Conservation (phyloP, 2,888 invertebrate genomes). For the Polyploca ridens region DNA sequence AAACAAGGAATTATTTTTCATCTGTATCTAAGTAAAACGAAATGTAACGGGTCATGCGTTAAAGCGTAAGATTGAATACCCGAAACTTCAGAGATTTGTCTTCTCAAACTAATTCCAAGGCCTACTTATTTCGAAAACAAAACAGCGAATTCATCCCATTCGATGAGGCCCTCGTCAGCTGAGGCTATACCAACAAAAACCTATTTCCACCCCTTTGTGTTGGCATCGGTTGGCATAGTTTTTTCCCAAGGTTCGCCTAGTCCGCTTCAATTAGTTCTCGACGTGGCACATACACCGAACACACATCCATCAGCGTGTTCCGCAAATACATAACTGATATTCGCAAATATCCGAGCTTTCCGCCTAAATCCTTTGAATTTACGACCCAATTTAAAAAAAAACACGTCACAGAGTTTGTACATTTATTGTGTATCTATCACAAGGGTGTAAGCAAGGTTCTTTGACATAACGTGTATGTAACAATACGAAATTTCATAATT, state of each 20-base stretch:
- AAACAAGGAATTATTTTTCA: no score
- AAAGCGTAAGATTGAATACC: slow-evolving; percentile 22
- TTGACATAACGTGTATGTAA: no score
- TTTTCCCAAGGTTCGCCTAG: slow-evolving; percentile 34
- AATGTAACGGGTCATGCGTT: slow-evolving; percentile 9
- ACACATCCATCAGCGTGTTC: slow-evolving; percentile 36
- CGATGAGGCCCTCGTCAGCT: slow-evolving; percentile 30
- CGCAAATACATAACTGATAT: slow-evolving; percentile 28
- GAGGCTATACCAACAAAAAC: slow-evolving; percentile 45
- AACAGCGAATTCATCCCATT: slow-evolving; percentile 51
- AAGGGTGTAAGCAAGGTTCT: no score
- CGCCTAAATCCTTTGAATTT: background rate
- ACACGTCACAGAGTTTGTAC: no score
- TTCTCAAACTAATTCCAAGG: slow-evolving; percentile 37
- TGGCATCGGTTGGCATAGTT: slow-evolving; percentile 37
- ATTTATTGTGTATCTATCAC: no score
- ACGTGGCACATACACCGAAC: slow-evolving; percentile 28
- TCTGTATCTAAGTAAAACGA: background rate
- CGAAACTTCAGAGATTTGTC: slow-evolving; percentile 28
- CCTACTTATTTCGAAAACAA: slow-evolving; percentile 38
- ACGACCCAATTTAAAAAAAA: background rate
- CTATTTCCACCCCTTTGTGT: slow-evolving; percentile 46
- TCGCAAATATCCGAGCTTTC: background rate
- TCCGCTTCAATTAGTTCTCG: slow-evolving; percentile 51
- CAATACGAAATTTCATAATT: no score